These are phyloP conservation scores for Acrobasis repandana DNA, from an alignment of 2,888 invertebrate species.

Conservation along the genomic window DNA sequence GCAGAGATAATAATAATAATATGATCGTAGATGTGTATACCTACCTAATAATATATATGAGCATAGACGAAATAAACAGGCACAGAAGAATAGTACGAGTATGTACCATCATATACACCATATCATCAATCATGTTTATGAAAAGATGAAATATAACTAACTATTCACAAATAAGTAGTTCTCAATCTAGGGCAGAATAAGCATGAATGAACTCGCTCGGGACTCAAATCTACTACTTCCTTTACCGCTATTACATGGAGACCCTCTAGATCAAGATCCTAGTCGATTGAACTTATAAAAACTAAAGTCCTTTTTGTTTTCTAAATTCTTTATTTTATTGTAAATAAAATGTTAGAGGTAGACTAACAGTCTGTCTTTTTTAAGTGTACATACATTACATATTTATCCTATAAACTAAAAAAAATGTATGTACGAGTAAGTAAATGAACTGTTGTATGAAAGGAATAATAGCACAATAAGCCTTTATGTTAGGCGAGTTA, in stretches of 20 bases:
- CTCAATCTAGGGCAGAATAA: slow-evolving; percentile 24
- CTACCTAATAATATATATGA: too few species aligned
- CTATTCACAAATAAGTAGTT: neutral
- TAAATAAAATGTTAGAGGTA: too few species aligned
- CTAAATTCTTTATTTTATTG: too few species aligned
- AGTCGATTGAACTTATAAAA: neutral
- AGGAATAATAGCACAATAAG: neutral
- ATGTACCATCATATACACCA: too few species aligned
- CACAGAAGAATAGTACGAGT: too few species aligned
- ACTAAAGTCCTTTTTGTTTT: too few species aligned
- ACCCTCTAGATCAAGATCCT: slow-evolving; percentile 28
- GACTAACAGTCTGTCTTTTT: too few species aligned
- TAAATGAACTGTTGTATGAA: neutral
- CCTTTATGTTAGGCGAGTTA: slow-evolving; percentile 5
- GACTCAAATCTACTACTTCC: slow-evolving; percentile 58
- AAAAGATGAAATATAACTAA: too few species aligned
- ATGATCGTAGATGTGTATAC: too few species aligned
- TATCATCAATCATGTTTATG: neutral
- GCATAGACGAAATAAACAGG: too few species aligned
- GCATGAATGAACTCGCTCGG: slow-evolving; percentile 38
- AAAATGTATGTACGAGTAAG: neutral
- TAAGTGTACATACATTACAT: neutral
- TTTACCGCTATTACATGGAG: slow-evolving; percentile 51
- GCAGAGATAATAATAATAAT: too few species aligned
- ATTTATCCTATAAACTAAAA: neutral